Base-by-base conservation (phyloP, 2,113 vertebrate genomes). In the Pluvialis apricaria region DNA sequence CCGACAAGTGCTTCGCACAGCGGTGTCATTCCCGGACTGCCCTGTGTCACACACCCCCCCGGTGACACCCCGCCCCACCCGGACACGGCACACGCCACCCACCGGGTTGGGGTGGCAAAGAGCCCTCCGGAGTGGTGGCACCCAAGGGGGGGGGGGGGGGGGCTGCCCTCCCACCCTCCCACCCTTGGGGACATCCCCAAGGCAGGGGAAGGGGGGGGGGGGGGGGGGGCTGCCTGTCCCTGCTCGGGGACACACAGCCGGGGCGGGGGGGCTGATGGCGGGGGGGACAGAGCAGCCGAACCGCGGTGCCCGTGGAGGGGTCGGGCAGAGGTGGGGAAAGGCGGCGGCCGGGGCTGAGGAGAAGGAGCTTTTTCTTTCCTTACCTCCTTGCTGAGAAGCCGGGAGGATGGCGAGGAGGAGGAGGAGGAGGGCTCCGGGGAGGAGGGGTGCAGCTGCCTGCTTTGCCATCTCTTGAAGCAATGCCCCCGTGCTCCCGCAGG, bases 371-470 rank as follows among this genome's bases (percentile, higher is more conserved):
- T 68, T 76, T 69, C 83, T 55, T 90, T 92, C 95, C 99, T 99
- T 99, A 99, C 99, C 99, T 99, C 99, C 99, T 97, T 99, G 99
- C 96, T 98, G 98, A 89, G 99, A 98, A 90, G 98, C 98, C 86
- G 97, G 98, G 97, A 98, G 97, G 98, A 98, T 92, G 87, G 97
- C 95, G 80, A 98, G 90, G 91, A 99, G 97, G 98, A 99, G 97
- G 98, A 99, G 97, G 98, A 97, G 97, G 98, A 97, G 87, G 71
- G 97, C 98, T 98, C 98, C 98, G 66, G 97, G 98, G 88, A 98
- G 97, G 96, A 98, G 98, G 97, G 97, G 96, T 96, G 97, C 97
- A 95, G 98, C 97, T 97, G 98, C 98, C 98, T 98, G 98, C 98
- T 97, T 97, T 98, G 99, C 99, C 99, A 99, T 99, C 99, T 99